These are phyloP conservation scores for Hydropotes inermis DNA, from an alignment of 2,113 vertebrate genomes.

Conservation along the genomic window DNA sequence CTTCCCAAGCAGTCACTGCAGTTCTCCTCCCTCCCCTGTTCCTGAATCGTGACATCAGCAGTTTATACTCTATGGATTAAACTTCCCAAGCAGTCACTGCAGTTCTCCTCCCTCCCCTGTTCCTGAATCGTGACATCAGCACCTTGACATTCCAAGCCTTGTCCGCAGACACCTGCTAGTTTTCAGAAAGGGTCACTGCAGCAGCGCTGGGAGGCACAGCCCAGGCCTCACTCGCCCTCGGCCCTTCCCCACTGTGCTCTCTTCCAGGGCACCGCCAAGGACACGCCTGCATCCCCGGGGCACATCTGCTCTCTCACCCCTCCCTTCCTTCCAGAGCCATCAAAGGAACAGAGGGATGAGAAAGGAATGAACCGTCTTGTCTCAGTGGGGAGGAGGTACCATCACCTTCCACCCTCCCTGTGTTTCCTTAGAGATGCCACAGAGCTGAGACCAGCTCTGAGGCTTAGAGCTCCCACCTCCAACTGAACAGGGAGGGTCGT, in stretches of 20 bases:
- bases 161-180: background rate
- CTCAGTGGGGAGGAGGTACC: background rate
- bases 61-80: background rate
- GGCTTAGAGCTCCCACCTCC: background rate
- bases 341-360: background rate
- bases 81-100: background rate
- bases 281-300: background rate
- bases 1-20: background rate
- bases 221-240: rapidly evolving
- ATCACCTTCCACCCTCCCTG: background rate
- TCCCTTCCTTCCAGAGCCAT: background rate
- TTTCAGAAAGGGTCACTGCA: background rate
- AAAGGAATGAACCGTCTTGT: background rate
- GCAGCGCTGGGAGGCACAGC: background rate
- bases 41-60: background rate
- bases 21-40: too few species aligned
- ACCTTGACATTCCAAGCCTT: background rate
- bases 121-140: background rate
- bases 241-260: background rate
- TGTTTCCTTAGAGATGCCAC: rapidly evolving
- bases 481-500: background rate
- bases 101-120: too few species aligned
- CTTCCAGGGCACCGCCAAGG: rapidly evolving
- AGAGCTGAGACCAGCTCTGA: background rate
- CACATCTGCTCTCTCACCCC: too few species aligned